A percentile compares a stretch with the other conserved stretches of the same genome.
Evolutionary conservation across 1,140 invertebrate species (phyloP).

Genomic region (Zaprionus ornatus): DNA sequence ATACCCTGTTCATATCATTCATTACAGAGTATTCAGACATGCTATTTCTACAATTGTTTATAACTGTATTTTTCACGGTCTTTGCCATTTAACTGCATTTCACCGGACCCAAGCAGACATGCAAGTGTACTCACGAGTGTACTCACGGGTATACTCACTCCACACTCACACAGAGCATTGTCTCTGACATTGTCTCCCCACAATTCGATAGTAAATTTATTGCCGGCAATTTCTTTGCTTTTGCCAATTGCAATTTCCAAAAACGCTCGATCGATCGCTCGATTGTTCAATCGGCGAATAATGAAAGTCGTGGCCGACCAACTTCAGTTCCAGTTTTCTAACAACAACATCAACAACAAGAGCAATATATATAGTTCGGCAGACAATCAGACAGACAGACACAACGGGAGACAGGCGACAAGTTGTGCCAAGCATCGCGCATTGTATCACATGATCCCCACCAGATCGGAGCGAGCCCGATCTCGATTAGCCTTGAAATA

Average conservation of each 20-base stretch:
- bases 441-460: conserved; percentile 30
- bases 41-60: neutral
- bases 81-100: conserved; percentile 45
- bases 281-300: conserved; percentile 66
- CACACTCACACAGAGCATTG: neutral
- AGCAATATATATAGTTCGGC: conserved; percentile 1
- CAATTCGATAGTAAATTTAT: conserved; percentile 25
- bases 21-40: neutral
- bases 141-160: conserved; percentile 5
- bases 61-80: conserved; percentile 27
- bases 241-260: conserved; percentile 52
- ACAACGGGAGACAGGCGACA: neutral
- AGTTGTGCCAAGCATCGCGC: no score
- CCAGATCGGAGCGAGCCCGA: neutral
- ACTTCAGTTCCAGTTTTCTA: conserved; percentile 48
- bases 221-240: conserved; percentile 47
- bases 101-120: neutral
- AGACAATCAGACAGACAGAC: neutral
- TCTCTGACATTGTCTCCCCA: neutral
- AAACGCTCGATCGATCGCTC: conserved; percentile 15
- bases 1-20: neutral
- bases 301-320: conserved; percentile 59
- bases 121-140: conserved; percentile 14
- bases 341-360: conserved; percentile 31
- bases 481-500: conserved; percentile 45